These are phyloP conservation scores for Aptenodytes forsteri DNA, from an alignment of 2,113 vertebrate species.

Conservation along the genomic window DNA sequence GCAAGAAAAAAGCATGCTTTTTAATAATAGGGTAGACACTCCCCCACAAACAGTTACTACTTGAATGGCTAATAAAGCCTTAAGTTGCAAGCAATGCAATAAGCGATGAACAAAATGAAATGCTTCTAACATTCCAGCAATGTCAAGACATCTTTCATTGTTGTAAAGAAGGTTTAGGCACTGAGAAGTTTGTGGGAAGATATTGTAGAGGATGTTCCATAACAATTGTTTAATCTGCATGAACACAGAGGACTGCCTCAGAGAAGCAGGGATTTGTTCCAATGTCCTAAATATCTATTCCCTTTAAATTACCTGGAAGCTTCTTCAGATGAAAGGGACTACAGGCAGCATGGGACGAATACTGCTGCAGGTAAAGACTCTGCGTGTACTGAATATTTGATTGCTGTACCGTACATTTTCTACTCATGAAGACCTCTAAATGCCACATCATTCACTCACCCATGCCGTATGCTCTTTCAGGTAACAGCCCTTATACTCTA, in stretches of 20 bases:
- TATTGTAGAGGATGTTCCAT: background rate
- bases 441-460: constrained; percentile 74
- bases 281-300: background rate
- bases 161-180: background rate
- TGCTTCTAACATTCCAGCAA: background rate
- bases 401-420: background rate
- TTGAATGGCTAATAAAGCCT: background rate
- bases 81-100: background rate
- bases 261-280: background rate
- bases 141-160: background rate
- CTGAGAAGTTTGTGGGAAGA: background rate
- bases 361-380: background rate
- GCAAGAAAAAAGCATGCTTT: constrained; percentile 60
- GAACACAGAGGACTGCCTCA: background rate
- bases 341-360: background rate
- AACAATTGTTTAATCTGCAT: background rate
- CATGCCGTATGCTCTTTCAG: constrained; percentile 97
- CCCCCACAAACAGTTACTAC: background rate
- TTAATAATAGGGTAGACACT: background rate
- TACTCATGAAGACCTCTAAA: background rate
- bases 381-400: background rate
- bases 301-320: background rate
- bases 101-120: background rate
- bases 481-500: constrained; percentile 99
- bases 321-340: background rate